Conservation (phyloP, 2,888 invertebrate species). For the Pristionchus fissidentatus region DNA sequence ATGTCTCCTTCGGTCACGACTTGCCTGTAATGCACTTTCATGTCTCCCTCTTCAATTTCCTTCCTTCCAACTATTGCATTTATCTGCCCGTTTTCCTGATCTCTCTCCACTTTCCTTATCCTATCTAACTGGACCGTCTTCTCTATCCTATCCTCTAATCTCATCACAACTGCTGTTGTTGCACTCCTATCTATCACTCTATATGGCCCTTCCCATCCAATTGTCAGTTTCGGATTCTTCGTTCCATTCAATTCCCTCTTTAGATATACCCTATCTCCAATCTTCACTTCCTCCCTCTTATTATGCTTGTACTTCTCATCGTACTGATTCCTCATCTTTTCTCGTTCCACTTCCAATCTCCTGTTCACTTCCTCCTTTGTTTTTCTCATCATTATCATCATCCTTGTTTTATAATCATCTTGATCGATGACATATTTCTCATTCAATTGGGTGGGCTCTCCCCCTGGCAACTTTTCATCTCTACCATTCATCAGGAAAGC, state of each 20-base stretch:
- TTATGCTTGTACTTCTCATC: neutral
- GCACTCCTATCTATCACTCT: neutral
- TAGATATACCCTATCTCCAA: neutral
- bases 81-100: neutral
- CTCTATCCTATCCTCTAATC: neutral
- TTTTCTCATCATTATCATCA: neutral
- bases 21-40: neutral
- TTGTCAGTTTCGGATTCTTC: neutral
- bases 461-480: neutral
- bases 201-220: neutral
- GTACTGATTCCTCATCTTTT: neutral
- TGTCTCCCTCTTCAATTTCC: too few relatives aligned
- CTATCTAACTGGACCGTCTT: neutral
- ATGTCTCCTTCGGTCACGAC: neutral
- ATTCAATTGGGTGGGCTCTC: neutral
- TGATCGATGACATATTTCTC: neutral
- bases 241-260: too few relatives aligned
- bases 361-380: neutral
- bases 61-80: neutral
- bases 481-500: constrained; percentile 33
- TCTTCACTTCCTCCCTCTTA: neutral
- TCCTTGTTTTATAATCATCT: neutral
- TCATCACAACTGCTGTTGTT: neutral
- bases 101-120: neutral
- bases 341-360: constrained; percentile 3